Percentiles rank a stretch among this genome's conserved stretches.
Conservation (phyloP, 2,888 invertebrate species). For the Ophion costatus region DNA sequence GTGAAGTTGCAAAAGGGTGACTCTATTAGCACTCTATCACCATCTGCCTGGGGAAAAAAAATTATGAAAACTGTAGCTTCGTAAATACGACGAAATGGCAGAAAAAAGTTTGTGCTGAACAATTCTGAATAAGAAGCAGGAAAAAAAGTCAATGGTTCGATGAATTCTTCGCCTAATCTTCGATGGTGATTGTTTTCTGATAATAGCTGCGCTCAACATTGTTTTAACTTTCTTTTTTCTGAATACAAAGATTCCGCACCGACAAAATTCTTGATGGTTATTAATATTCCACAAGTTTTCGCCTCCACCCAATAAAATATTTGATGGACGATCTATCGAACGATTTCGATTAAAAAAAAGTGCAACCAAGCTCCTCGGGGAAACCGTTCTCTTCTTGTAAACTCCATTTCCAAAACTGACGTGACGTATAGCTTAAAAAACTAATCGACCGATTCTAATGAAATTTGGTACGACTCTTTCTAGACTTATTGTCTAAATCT, state of each 20-base stretch:
- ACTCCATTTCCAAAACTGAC: too few relatives aligned
- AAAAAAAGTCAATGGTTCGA: background rate
- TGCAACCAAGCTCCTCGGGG: background rate
- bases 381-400: background rate
- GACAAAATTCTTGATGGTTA: background rate
- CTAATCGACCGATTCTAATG: too few relatives aligned
- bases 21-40: conserved; percentile 43
- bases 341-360: background rate
- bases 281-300: background rate
- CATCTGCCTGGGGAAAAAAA: conserved; percentile 23
- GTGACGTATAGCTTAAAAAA: too few relatives aligned
- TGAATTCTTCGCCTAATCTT: background rate
- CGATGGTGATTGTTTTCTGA: background rate
- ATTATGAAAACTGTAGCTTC: conserved; percentile 28
- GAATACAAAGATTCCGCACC: background rate
- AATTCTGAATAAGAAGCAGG: background rate
- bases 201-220: background rate
- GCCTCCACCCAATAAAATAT: background rate
- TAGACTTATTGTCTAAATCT: too few relatives aligned
- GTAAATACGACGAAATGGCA: background rate
- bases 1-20: conserved; percentile 54
- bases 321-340: background rate
- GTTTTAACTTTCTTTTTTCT: background rate
- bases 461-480: too few relatives aligned
- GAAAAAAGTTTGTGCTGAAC: background rate